phyloP scores from a whole-genome alignment of 2,888 invertebrate genomes.

The Oeneis ivallda region DNA sequence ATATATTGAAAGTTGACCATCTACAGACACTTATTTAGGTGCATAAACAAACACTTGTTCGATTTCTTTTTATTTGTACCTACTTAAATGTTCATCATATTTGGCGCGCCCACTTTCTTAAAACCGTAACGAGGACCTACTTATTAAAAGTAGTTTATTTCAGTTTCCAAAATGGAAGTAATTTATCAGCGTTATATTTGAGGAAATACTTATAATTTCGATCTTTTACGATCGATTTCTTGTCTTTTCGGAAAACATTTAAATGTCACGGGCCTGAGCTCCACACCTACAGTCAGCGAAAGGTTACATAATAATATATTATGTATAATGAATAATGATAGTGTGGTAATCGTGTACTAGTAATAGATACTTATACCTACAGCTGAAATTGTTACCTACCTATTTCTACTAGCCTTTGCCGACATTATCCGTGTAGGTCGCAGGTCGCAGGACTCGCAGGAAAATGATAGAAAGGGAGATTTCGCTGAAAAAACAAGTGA shows the following conservation, averaged over 20 bases:
- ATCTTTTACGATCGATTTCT: not conserved
- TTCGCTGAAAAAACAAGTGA: no score
- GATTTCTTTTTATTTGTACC: not conserved
- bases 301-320: not conserved
- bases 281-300: not conserved
- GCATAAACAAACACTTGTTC: not conserved
- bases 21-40: not conserved
- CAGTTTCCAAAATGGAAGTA: slow-evolving; percentile 18
- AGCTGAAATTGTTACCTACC: no score
- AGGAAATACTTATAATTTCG: slow-evolving; percentile 15
- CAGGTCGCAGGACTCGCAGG: no score
- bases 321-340: no score
- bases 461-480: no score
- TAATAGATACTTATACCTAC: no score
- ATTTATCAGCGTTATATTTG: not conserved
- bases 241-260: slow-evolving; percentile 4
- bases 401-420: no score
- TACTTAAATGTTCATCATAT: not conserved
- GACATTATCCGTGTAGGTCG: no score
- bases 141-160: slow-evolving; percentile 2
- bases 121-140: not conserved
- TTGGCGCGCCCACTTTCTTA: not conserved
- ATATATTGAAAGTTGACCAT: slow-evolving; percentile 4
- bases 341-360: no score
- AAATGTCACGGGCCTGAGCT: not conserved